These are phyloP conservation scores for Drosophila watanabei DNA, from an alignment of 1,140 invertebrate species.

Conservation along the genomic window DNA sequence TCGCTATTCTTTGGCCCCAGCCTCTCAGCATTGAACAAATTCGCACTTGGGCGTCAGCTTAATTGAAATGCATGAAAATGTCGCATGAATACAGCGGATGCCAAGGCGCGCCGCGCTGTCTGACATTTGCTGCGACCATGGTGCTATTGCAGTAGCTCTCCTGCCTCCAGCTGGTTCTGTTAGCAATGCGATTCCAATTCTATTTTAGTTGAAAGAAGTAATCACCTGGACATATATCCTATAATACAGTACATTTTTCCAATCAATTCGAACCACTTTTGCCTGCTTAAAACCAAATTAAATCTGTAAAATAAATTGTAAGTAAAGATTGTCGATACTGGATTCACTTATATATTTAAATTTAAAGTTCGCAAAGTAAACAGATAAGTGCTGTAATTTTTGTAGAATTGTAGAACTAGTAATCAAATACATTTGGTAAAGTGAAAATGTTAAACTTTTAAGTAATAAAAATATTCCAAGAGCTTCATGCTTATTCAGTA, in stretches of 20 bases:
- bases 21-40: slow-evolving; percentile 54
- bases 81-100: slow-evolving; percentile 69
- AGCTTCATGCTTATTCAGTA: slow-evolving; percentile 1
- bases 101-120: neutral
- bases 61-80: slow-evolving; percentile 81
- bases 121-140: neutral
- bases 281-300: too few relatives aligned
- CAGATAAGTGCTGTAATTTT: neutral
- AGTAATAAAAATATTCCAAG: neutral
- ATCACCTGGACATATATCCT: slow-evolving; percentile 1
- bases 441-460: neutral
- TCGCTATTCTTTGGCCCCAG: slow-evolving; percentile 7
- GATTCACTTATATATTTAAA: too few relatives aligned
- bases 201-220: slow-evolving; percentile 2
- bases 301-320: too few relatives aligned
- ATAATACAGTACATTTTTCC: too few relatives aligned
- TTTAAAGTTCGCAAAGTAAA: neutral
- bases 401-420: neutral
- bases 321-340: too few relatives aligned
- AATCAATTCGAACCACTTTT: too few relatives aligned
- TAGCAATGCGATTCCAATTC: slow-evolving; percentile 40
- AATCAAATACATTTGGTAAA: neutral
- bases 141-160: neutral
- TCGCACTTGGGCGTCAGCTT: slow-evolving; percentile 59
- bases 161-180: neutral